Conservation (phyloP, 64 coral and sea anemone species). For the Platygyra sinensis region DNA sequence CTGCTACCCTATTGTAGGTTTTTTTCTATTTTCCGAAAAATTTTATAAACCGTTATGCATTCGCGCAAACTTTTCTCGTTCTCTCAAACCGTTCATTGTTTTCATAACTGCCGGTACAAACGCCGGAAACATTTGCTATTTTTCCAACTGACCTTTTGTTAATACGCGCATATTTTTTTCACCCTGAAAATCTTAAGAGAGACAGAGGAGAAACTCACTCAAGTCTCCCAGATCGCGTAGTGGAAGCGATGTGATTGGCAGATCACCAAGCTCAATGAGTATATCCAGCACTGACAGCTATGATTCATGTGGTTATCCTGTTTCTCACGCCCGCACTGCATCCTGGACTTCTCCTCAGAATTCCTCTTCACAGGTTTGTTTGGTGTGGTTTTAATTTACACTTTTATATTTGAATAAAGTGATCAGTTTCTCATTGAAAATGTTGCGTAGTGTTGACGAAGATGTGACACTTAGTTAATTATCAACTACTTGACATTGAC, state of each 20-base stretch:
- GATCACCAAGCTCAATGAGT: conserved; percentile 88
- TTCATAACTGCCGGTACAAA: not conserved
- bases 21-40: too few species aligned
- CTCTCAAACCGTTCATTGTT: too few species aligned
- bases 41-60: too few species aligned
- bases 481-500: too few species aligned
- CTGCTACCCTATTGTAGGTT: too few species aligned
- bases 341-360: conserved; percentile 22
- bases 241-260: conserved; percentile 58
- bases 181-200: not conserved
- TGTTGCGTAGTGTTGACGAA: too few species aligned
- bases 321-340: conserved; percentile 37
- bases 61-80: too few species aligned
- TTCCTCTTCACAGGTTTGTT: conserved; percentile 38
- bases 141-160: conserved; percentile 11
- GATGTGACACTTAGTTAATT: too few species aligned
- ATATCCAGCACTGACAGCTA: conserved; percentile 79
- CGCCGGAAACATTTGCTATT: not conserved
- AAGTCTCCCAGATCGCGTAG: conserved; percentile 31
- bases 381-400: not conserved
- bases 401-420: too few species aligned
- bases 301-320: conserved; percentile 58
- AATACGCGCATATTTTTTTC: not conserved
- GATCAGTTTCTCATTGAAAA: too few species aligned
- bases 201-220: conserved; percentile 36